Evolutionary conservation across 2,797 vertebrate species (phyloP).

Genomic region (Phoxinus dragarum): DNA sequence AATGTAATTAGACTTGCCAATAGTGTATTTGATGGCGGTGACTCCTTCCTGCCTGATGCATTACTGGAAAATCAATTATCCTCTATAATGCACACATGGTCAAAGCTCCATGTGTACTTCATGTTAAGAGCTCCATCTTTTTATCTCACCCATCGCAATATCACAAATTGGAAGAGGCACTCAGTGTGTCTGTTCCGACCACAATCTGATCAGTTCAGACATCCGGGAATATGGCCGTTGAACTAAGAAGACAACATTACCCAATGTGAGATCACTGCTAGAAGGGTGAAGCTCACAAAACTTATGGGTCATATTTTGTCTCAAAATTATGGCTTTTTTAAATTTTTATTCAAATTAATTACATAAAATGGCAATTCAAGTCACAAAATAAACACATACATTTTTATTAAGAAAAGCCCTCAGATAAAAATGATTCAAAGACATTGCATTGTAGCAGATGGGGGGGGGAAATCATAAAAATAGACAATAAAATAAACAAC

Average conservation of each 20-base stretch:
- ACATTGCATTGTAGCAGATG: too few species aligned
- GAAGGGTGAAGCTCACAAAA: background rate
- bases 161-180: background rate
- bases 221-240: too few species aligned
- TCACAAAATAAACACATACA: too few species aligned
- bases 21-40: slow-evolving; percentile 65
- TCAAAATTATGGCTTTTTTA: background rate
- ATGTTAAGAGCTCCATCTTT: background rate
- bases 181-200: slow-evolving; percentile 13
- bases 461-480: too few species aligned
- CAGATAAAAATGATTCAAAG: background rate
- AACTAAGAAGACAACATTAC: background rate
- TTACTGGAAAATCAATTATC: slow-evolving; percentile 67
- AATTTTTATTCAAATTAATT: background rate
- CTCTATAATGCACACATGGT: slow-evolving; percentile 65
- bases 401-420: background rate
- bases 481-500: background rate
- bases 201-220: background rate
- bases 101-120: slow-evolving; percentile 41
- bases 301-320: too few species aligned
- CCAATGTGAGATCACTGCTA: too few species aligned
- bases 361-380: background rate
- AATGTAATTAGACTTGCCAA: slow-evolving; percentile 62
- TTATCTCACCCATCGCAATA: background rate
- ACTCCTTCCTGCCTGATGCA: slow-evolving; percentile 58